Base-by-base conservation (phyloP, 2,888 invertebrate genomes). In the Meloe dianella region DNA sequence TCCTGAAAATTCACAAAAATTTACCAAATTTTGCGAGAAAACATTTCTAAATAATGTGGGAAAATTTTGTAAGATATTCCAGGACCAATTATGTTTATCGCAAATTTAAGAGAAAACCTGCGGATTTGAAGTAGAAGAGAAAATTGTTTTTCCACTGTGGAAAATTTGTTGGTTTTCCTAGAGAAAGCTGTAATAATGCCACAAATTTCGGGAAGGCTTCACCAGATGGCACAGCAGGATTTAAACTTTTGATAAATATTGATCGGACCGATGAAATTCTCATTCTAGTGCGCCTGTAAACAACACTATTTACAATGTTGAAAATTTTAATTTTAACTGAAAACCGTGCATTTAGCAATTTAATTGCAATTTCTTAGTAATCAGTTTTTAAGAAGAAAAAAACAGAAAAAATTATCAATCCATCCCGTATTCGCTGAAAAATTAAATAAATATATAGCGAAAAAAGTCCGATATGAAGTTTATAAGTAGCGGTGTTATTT, bases 401-500 rank as follows among this genome's bases (percentile, higher is more conserved):
- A 54, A 14, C n/a, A 1, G 14, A 27, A 24, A 27, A 24, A 51
- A 20, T 35, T 1, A 41, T 20, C 20, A 27, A 27, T 54, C n/a
- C 14, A 6, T 54, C 27, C 14, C 24, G 54, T 9, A 22, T 2
- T 22, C 12, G 10, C 24, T 4, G 7, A 14, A 54, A 54, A 54
- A 54, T 54, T 14, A 27, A 22, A 38, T 60, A 22, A 59, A 58
- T n/a, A 61, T 24, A 41, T 17, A 17, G 35, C 22, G 38, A 20
- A 61, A 67, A 67, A 67, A 64, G 57, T 64, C 24, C 54, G 71
- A 65, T 66, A 71, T 70, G 71, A 71, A 69, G 72, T 73, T 74
- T 73, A 73, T 72, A 75, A 73, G 72, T 73, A 70, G 71, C 74
- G 61, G 71, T 68, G 72, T 54, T 75, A 75, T 75, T 75, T 74